Evolutionary conservation across 2,797 vertebrate genomes (phyloP).

Genomic region (Agapornis canus): DNA sequence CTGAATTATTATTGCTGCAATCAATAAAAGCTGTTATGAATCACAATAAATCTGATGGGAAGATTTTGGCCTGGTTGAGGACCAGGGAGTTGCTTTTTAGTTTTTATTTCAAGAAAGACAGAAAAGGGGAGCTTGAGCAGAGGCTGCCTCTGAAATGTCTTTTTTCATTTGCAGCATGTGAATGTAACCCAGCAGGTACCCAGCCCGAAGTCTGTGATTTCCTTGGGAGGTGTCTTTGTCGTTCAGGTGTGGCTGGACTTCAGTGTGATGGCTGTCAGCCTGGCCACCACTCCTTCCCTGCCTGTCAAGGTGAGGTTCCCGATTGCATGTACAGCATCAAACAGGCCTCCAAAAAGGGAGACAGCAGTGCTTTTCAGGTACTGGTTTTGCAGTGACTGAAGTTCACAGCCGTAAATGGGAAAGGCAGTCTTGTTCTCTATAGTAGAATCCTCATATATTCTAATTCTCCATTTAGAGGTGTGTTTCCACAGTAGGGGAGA

Average conservation of each 20-base stretch:
- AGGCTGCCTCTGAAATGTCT: background rate
- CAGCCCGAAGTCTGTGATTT: constrained; percentile 76
- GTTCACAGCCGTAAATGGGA: background rate
- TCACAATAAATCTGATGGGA: background rate
- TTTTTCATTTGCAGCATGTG: constrained; percentile 76
- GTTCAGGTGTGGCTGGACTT: constrained; percentile 75
- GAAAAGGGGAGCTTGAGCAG: background rate
- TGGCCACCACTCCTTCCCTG: constrained; percentile 84
- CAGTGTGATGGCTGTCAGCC: constrained; percentile 82
- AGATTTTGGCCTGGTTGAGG: background rate
- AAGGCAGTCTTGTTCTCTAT: background rate
- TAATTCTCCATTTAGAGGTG: background rate
- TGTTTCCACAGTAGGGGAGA: background rate
- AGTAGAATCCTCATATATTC: background rate
- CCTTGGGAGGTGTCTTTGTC: constrained; percentile 85
- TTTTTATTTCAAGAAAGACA: background rate
- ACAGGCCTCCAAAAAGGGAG: background rate
- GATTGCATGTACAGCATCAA: rapidly evolving
- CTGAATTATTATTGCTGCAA: background rate
- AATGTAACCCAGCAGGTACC: constrained; percentile 82
- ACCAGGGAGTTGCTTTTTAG: background rate
- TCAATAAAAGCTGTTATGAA: background rate
- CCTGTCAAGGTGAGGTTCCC: constrained; percentile 82
- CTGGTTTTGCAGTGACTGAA: background rate
- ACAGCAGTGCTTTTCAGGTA: background rate